A percentile compares a stretch with the other conserved stretches of the same genome.
Evolutionary conservation across 2,888 invertebrate species (phyloP).

Genomic region (Apotomis capreana): DNA sequence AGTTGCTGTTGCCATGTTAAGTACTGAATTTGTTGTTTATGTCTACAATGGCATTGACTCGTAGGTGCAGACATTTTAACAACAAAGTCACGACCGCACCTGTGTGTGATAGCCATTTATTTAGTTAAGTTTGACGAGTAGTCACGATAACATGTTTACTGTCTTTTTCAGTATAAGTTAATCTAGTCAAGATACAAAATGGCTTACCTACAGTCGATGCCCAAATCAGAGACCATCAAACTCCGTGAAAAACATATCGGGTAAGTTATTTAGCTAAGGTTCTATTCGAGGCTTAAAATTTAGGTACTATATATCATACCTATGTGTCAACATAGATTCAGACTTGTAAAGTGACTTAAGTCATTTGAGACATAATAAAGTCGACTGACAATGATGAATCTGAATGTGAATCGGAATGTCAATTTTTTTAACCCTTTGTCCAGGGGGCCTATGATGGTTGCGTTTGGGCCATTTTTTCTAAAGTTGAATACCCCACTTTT

Average conservation of each 20-base stretch:
- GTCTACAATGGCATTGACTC: not conserved
- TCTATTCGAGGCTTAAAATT: not conserved
- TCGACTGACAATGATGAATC: too few relatives aligned
- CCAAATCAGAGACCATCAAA: constrained; percentile 91
- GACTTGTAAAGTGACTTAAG: too few relatives aligned
- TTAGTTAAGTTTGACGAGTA: constrained; percentile 6
- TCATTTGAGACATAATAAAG: too few relatives aligned
- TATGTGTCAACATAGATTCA: too few relatives aligned
- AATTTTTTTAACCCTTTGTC: too few relatives aligned
- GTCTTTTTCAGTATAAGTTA: constrained; percentile 52
- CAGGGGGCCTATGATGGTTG: too few relatives aligned
- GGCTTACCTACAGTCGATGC: constrained; percentile 87
- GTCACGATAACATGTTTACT: constrained; percentile 17
- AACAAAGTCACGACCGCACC: constrained; percentile 25
- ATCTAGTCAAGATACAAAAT: constrained; percentile 58
- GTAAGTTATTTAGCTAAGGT: constrained; percentile 80
- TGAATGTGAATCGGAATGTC: too few relatives aligned
- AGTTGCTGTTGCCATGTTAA: not conserved
- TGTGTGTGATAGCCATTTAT: not conserved
- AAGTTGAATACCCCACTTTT: too few relatives aligned
- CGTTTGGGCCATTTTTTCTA: too few relatives aligned
- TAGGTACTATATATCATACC: too few relatives aligned
- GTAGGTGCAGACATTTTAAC: constrained; percentile 10
- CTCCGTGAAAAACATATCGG: constrained; percentile 92
- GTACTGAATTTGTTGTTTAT: constrained; percentile 1